Evolutionary conservation across 2,797 vertebrate genomes (phyloP).

Genomic region (Decapterus maruadsi): DNA sequence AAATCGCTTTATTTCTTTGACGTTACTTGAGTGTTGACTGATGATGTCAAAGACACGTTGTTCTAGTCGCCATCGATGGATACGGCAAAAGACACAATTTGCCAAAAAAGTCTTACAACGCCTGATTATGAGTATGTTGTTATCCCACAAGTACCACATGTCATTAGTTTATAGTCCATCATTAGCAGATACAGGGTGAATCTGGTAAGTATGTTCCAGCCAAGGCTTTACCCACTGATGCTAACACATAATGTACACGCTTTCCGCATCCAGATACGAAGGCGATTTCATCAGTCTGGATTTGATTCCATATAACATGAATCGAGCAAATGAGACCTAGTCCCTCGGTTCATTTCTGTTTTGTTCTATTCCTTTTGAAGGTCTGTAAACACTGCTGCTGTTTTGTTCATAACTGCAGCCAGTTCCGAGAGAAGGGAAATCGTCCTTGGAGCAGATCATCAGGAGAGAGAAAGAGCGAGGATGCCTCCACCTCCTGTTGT

Average conservation of each 20-base stretch:
- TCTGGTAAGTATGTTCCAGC: background rate
- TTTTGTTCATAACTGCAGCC: slow-evolving; percentile 54
- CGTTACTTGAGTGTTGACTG: background rate
- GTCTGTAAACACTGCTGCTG: slow-evolving; percentile 60
- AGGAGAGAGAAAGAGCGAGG: slow-evolving; percentile 67
- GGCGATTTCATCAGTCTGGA: slow-evolving; percentile 57
- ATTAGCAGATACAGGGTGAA: slow-evolving; percentile 17
- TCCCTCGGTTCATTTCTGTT: slow-evolving; percentile 60
- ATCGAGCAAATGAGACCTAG: slow-evolving; percentile 47
- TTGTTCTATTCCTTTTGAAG: slow-evolving; percentile 65
- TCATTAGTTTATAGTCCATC: slow-evolving; percentile 13
- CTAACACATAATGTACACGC: background rate
- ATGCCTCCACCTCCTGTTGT: slow-evolving; percentile 81
- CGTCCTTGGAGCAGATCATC: slow-evolving; percentile 80
- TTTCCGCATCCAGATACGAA: slow-evolving; percentile 38
- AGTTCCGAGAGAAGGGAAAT: slow-evolving; percentile 68
- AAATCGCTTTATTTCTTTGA: no score
- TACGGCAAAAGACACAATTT: background rate
- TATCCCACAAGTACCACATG: background rate
- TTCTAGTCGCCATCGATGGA: background rate
- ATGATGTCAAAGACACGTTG: background rate
- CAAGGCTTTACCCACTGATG: background rate
- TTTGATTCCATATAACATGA: slow-evolving; percentile 34
- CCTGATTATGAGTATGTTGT: background rate
- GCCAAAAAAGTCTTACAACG: background rate